A percentile compares a stretch with the other conserved stretches of the same genome.
Conservation (phyloP, 2,888 invertebrate genomes). For the Cabera pusaria region DNA sequence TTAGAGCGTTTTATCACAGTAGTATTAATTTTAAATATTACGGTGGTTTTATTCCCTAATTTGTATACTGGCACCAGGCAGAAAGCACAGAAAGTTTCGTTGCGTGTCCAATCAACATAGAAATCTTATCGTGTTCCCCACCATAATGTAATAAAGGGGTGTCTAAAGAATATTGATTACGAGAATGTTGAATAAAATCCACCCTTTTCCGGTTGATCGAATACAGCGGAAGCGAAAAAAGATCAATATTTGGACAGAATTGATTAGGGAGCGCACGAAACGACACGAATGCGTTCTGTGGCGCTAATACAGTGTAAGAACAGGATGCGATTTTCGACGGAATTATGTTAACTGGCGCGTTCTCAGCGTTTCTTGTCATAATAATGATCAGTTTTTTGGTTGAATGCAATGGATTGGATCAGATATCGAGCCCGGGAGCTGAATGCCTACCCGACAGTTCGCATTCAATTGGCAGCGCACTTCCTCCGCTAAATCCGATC, state of each 20-base stretch:
- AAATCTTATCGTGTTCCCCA: constrained; percentile 25
- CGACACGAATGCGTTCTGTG: constrained; percentile 67
- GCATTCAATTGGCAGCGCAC: constrained; percentile 53
- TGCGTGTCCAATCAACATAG: constrained; percentile 22
- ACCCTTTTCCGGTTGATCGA: constrained; percentile 63
- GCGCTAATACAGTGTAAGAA: constrained; percentile 71
- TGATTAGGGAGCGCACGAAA: constrained; percentile 66
- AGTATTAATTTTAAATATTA: too few species aligned
- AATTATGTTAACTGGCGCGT: constrained; percentile 70
- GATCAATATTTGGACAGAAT: constrained; percentile 81
- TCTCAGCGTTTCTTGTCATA: constrained; percentile 68
- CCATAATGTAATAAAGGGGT: constrained; percentile 48
- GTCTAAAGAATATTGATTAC: constrained; percentile 62
- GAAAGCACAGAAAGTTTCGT: constrained; percentile 5
- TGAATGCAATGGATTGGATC: constrained; percentile 59
- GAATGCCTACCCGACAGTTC: constrained; percentile 45
- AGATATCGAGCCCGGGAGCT: constrained; percentile 59
- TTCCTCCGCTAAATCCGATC: constrained; percentile 56
- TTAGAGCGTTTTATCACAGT: too few species aligned
- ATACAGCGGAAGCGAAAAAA: constrained; percentile 72
- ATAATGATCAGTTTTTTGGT: constrained; percentile 50
- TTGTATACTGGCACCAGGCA: constrained; percentile 10
- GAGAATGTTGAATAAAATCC: constrained; percentile 54
- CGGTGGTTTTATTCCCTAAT: too few species aligned
- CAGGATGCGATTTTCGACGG: constrained; percentile 77